Percentiles rank a stretch among this genome's conserved stretches.
Conservation (phyloP, 2,888 invertebrate genomes). For the Eupithecia tripunctaria region DNA sequence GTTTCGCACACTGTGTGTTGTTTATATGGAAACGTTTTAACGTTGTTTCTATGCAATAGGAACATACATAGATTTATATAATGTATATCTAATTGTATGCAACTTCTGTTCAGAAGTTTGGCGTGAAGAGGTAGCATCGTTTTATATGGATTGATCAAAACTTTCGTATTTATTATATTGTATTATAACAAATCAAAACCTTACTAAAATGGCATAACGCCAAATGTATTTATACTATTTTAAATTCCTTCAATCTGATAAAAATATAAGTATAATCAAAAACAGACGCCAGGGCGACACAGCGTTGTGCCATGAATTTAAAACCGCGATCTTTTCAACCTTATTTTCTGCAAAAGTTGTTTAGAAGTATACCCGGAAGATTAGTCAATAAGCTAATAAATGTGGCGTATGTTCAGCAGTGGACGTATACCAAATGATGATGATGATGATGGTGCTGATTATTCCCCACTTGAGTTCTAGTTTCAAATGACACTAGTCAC, state of each 20-base stretch:
- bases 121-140: no score
- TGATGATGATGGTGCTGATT: neutral
- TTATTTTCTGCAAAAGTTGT: neutral
- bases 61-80: no score
- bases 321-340: neutral
- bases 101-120: no score
- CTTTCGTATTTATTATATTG: no score
- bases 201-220: neutral
- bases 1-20: no score
- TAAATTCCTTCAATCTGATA: neutral
- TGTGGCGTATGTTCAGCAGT: neutral
- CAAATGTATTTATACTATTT: neutral
- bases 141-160: no score
- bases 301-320: neutral
- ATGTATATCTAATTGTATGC: no score
- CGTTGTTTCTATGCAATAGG: neutral
- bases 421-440: neutral
- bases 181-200: neutral
- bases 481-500: conserved; percentile 15
- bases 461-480: conserved; percentile 2
- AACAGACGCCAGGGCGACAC: neutral
- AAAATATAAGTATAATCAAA: neutral
- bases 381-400: neutral
- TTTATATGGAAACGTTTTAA: no score
- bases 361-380: neutral